Percentiles rank a stretch among this genome's conserved stretches.
phyloP scores from a whole-genome alignment of 2,797 vertebrate genomes.

The Syngnathus rostellatus region DNA sequence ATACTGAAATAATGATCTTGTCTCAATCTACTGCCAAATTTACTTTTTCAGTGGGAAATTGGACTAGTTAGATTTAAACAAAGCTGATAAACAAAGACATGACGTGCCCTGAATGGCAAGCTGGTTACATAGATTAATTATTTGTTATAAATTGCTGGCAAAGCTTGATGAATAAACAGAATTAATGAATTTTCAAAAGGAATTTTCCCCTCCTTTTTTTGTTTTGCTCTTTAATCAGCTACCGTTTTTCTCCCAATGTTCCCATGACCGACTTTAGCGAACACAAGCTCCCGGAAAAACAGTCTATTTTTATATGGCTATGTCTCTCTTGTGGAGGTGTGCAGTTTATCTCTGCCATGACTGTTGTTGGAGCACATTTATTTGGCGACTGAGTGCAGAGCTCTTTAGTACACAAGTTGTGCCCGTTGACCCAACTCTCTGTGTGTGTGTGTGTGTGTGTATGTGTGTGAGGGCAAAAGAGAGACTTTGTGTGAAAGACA shows the following conservation, averaged over 20 bases:
- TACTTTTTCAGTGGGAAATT: too few species aligned
- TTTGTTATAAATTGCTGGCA: too few species aligned
- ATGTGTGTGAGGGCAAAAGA: background rate
- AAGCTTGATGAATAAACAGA: too few species aligned
- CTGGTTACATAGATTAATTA: too few species aligned
- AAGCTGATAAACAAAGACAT: too few species aligned
- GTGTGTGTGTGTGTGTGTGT: slow-evolving; percentile 1
- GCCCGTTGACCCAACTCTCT: background rate
- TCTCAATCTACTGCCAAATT: too few species aligned
- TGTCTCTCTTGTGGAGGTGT: slow-evolving; percentile 4
- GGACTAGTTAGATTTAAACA: too few species aligned
- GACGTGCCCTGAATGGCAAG: too few species aligned
- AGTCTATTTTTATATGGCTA: slow-evolving; percentile 3
- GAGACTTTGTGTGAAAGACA: slow-evolving; percentile 10
- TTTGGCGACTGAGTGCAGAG: slow-evolving; percentile 2
- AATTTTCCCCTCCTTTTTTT: background rate
- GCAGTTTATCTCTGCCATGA: slow-evolving; percentile 6
- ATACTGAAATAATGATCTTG: too few species aligned
- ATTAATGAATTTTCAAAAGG: background rate
- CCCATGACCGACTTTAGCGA: background rate
- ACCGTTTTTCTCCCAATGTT: background rate
- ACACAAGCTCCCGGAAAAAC: background rate
- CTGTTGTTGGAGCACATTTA: slow-evolving; percentile 4
- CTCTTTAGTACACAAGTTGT: background rate
- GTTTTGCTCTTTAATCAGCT: background rate